These are phyloP conservation scores for Drosophila parvula DNA, from an alignment of 1,140 invertebrate species.

Conservation along the genomic window DNA sequence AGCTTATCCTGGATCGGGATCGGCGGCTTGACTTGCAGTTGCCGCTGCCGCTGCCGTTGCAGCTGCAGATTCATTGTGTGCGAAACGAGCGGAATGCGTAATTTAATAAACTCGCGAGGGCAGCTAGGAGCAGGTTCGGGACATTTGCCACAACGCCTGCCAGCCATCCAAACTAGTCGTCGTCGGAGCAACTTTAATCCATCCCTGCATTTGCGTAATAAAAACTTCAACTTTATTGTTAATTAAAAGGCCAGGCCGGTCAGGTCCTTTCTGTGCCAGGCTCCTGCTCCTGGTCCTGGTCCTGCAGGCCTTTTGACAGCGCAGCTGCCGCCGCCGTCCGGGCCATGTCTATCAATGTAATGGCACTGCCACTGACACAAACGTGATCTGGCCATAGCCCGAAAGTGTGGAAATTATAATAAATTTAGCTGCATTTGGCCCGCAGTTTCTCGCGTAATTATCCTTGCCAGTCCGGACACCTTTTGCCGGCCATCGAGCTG, in stretches of 20 bases:
- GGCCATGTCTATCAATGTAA: constrained; percentile 72
- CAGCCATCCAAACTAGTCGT: constrained; percentile 51
- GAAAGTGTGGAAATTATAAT: constrained; percentile 81
- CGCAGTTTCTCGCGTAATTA: constrained; percentile 68
- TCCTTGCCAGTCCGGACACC: constrained; percentile 46
- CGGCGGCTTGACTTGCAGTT: constrained; percentile 42
- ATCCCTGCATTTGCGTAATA: constrained; percentile 53
- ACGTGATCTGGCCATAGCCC: constrained; percentile 42
- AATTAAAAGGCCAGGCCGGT: constrained; percentile 68
- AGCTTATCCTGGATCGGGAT: constrained; percentile 51
- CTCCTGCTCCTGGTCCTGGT: constrained; percentile 2
- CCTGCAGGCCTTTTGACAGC: constrained; percentile 35
- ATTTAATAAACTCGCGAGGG: constrained; percentile 65
- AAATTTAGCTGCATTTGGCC: constrained; percentile 68
- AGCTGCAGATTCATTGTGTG: constrained; percentile 66
- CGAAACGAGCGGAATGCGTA: constrained; percentile 76
- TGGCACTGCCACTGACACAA: constrained; percentile 61
- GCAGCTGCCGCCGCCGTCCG: constrained; percentile 35
- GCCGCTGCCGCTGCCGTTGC: constrained; percentile 60
- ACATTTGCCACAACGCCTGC: constrained; percentile 62
- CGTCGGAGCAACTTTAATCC: constrained; percentile 51
- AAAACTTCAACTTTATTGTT: constrained; percentile 79
- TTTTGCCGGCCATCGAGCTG: constrained; percentile 10
- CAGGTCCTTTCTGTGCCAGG: constrained; percentile 7
- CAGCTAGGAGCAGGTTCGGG: constrained; percentile 44